phyloP scores from a whole-genome alignment of 2,797 vertebrate genomes.

The Anniella stebbinsi region DNA sequence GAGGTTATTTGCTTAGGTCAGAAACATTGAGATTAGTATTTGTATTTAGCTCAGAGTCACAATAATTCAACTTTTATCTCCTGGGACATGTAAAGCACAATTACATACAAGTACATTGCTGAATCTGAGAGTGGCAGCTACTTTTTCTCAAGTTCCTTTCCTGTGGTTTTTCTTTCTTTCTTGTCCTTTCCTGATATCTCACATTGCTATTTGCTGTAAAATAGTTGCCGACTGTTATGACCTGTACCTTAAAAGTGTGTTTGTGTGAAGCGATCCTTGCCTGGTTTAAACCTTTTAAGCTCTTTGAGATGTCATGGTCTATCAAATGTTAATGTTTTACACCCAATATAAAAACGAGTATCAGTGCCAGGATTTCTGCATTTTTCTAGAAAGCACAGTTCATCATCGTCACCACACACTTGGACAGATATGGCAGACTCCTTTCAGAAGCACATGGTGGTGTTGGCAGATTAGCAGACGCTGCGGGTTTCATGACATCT shows the following conservation, averaged over 20 bases:
- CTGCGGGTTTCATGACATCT: neutral
- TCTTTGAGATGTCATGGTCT: neutral
- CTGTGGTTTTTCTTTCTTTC: neutral
- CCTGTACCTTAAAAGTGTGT: neutral
- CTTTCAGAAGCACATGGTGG: conserved; percentile 20
- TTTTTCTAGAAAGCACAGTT: conserved; percentile 20
- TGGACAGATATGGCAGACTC: conserved; percentile 23
- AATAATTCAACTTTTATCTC: neutral
- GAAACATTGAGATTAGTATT: neutral
- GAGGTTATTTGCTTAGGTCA: neutral
- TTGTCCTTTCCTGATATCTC: neutral
- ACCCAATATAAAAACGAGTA: neutral
- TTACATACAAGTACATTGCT: neutral
- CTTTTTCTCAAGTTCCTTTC: neutral
- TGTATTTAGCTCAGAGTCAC: neutral
- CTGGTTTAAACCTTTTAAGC: neutral
- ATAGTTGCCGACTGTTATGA: neutral
- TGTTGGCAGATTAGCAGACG: neutral
- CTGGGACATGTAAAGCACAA: neutral
- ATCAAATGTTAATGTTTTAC: neutral
- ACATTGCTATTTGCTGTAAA: neutral
- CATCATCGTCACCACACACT: conserved; percentile 25
- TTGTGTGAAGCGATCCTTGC: neutral
- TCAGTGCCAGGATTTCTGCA: neutral
- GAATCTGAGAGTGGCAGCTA: neutral